phyloP scores from a whole-genome alignment of 2,113 vertebrate species.

The Cervus canadensis region DNA sequence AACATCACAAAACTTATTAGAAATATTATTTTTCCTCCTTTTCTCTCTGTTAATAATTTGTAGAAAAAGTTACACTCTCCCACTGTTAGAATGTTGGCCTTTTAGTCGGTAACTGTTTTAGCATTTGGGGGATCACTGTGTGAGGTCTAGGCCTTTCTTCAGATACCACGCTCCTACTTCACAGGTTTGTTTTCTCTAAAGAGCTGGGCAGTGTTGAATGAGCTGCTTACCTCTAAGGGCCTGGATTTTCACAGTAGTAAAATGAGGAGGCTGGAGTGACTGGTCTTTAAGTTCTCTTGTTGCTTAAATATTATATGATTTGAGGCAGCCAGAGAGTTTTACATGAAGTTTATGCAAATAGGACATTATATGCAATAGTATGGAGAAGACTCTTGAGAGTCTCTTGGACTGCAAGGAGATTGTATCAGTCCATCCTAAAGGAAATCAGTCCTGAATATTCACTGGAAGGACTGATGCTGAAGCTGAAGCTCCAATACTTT shows the following conservation, averaged over 20 bases:
- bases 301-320: neutral
- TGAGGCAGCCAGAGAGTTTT: neutral
- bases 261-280: neutral
- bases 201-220: neutral
- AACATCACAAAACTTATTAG: neutral
- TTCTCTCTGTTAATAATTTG: neutral
- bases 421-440: neutral
- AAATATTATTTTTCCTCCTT: neutral
- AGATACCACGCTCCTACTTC: neutral
- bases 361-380: neutral
- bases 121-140: neutral
- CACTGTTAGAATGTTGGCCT: neutral
- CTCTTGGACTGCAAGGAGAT: neutral
- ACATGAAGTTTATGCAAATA: neutral
- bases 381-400: neutral
- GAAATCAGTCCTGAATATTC: neutral
- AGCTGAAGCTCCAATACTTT: neutral
- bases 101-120: neutral
- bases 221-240: neutral
- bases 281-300: neutral
- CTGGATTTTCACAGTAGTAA: neutral
- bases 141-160: neutral
- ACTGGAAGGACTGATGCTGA: neutral
- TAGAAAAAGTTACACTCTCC: neutral
- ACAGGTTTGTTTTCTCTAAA: neutral